Evolutionary conservation across 2,797 vertebrate species (phyloP).

Genomic region (Octomys mimax): DNA sequence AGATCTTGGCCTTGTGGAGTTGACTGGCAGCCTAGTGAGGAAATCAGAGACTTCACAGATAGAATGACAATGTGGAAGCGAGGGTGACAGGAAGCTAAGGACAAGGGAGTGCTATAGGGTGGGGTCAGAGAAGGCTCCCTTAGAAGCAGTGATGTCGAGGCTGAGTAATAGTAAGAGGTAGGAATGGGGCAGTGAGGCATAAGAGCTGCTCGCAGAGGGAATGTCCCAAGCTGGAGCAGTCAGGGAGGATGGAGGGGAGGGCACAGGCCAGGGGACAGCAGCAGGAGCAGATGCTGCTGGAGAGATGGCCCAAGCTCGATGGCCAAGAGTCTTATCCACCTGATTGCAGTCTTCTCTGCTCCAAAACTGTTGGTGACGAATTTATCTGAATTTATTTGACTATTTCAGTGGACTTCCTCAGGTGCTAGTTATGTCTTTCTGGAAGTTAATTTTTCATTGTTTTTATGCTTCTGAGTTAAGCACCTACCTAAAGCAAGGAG

Average conservation of each 20-base stretch:
- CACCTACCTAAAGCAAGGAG: background rate
- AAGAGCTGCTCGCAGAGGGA: background rate
- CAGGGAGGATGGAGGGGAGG: too few species aligned
- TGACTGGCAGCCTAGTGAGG: background rate
- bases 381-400: background rate
- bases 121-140: background rate
- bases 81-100: background rate
- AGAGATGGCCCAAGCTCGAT: background rate
- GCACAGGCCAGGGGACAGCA: background rate
- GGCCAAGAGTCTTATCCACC: background rate
- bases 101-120: background rate
- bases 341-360: background rate
- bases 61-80: background rate
- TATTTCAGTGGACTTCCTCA: background rate
- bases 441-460: background rate
- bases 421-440: background rate
- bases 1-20: background rate
- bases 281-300: background rate
- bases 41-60: background rate
- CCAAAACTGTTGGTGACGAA: background rate
- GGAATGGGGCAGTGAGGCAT: background rate
- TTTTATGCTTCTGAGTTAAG: background rate
- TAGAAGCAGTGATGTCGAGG: background rate
- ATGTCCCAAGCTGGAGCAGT: accelerated
- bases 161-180: background rate